Base-by-base conservation (phyloP, 2,888 invertebrate genomes). In the Lamproptera curius region DNA sequence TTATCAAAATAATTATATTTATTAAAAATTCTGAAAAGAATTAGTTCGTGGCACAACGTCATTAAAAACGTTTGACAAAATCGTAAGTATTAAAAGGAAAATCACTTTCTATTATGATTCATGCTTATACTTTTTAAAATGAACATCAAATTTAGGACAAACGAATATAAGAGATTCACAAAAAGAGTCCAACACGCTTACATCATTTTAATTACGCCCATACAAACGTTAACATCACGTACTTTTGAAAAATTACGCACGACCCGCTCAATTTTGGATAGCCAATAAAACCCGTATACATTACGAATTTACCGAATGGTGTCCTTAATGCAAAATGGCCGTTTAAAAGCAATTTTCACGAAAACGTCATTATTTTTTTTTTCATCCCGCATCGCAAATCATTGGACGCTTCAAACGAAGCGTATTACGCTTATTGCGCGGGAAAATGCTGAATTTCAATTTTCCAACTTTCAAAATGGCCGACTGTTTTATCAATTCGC, bases 341-440 rank as follows among this genome's bases (percentile, higher is more conserved):
- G n/a, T 43, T 43, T 23, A 26, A 36, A 43, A 35, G 23, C 11
- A 36, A 36, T 44, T 44, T 44, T 44, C 28, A 44, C 37, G 37
- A 28, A 37, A 44, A 37, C 17, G 36, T 31, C 44, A 31, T 28
- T 16, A 16, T 6, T 3, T 20, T 28, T 28, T 5, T 31, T 36
- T n/a, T 11, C 28, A 16, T 23, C 2, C 8, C 38, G 23, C 15
- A 23, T 35, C 23, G 31, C 33, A 42, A 42, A 28, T 28, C n/a
- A 9, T n/a, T 28, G 9, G 20, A 23, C 34, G 42, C 34, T 35
- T 42, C 28, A 41, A 41, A 31, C 16, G 31, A 35, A 35, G 35
- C 20, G 42, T 35, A 42, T 35, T 23, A 42, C 35, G 23, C 14
- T 15, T 42, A 23, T 35, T 42, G 11, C 15, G 3, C 35, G 15